Conservation (phyloP, 2,888 invertebrate genomes). For the Brenthis daphne region DNA sequence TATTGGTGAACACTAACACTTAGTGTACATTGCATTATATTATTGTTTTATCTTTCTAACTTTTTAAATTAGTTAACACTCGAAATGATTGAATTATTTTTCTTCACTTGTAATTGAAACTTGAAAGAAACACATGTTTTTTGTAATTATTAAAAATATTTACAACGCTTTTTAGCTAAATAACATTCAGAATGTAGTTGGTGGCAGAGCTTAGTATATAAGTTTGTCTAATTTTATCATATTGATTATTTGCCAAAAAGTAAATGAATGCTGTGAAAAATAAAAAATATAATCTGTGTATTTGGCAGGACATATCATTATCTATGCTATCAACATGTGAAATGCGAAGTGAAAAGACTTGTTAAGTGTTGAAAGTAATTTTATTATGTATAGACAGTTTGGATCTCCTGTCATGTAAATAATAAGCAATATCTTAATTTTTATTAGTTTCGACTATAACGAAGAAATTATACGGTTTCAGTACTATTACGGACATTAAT, state of each 20-base stretch:
- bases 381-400: constrained; percentile 45
- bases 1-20: constrained; percentile 6
- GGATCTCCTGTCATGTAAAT: constrained; percentile 29
- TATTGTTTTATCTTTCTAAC: constrained; percentile 9
- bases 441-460: constrained; percentile 10
- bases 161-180: not conserved
- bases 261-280: constrained; percentile 26
- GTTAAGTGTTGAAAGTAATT: constrained; percentile 59
- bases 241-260: constrained; percentile 35
- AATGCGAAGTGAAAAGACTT: constrained; percentile 61
- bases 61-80: constrained; percentile 1
- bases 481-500: constrained; percentile 1
- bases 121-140: no score
- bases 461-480: not conserved
- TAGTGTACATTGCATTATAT: not conserved
- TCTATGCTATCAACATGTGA: constrained; percentile 56
- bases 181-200: not conserved
- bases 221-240: constrained; percentile 22
- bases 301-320: constrained; percentile 58
- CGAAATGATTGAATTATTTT: not conserved
- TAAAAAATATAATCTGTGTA: constrained; percentile 24
- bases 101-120: not conserved
- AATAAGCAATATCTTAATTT: constrained; percentile 1
- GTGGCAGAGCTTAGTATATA: constrained; percentile 1
- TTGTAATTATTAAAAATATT: no score